Base-by-base conservation (phyloP, 2,888 invertebrate genomes). In the Dyspetes luteomarginatus region DNA sequence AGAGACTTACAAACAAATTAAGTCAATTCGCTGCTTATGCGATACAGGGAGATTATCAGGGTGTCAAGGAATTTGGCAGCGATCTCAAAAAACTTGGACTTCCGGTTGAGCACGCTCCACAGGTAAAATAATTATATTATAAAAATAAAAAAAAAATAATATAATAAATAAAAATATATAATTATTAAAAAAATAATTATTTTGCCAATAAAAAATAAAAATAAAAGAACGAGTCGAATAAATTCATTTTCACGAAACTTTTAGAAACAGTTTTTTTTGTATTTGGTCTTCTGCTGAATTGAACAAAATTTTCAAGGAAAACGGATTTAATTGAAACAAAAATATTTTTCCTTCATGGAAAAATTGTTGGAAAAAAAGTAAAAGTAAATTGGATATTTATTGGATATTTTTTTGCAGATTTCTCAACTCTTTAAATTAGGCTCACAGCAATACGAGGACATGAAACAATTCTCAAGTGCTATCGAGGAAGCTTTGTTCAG, bases 21-120 rank as follows among this genome's bases (percentile, higher is more conserved):
- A 97, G 97, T 69, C 97, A 98, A 93, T 97, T 98, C 92, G 98
- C 98, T 55, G 97, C 97, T 50, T 97, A 97, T 90, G 97, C 97
- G 67, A 98, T 98, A 88, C 97, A 97, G 90, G 98, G 97, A 15
- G 98, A 98, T 93, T 97, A 97, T 91, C 97, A 97, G 92, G 97
- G 97, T 4, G 97, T 97, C 78, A 98, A 98, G 92, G 98, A 98
- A 92, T 98, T 98, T 89, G 97, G 97, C 82, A 97, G 97, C 89
- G 97, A 98, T 93, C 93, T 98, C 85, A 97, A 97, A 89, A 98
- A 98, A 92, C 94, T 98, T 24, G 98, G 98, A 15, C 93, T 98
- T 87, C 98, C 98, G 0, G 97, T 99, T 0, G 99, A 99, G 91
- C 99, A 99, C 92, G 98, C 99, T 0, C 99, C 99, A 0, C 98